Evolutionary conservation across 2,797 vertebrate genomes (phyloP).

Genomic region (Anomalospiza imberbis): DNA sequence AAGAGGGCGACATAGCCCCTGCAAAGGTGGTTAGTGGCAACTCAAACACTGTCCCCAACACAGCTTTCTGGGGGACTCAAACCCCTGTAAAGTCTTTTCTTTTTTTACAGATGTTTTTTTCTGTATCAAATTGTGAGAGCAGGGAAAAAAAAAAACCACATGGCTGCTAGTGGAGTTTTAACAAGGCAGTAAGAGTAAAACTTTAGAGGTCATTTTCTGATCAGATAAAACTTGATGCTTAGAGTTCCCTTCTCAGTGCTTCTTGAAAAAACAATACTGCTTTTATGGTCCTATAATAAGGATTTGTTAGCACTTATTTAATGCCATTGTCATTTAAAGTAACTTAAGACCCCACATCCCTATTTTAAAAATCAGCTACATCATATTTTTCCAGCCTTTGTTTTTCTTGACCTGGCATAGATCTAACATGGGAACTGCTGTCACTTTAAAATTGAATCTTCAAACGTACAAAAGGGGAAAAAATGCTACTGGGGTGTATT

Average conservation of each 20-base stretch:
- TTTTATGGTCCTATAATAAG: not conserved
- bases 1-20: constrained; percentile 68
- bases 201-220: not conserved
- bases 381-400: not conserved
- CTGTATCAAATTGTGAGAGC: not conserved
- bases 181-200: not conserved
- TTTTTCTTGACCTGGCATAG: not conserved
- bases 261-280: not conserved
- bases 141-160: rapidly evolving
- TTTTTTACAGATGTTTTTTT: not conserved
- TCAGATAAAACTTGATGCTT: not conserved
- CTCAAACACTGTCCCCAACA: not conserved
- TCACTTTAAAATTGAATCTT: not conserved
- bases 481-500: not conserved
- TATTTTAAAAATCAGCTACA: not conserved
- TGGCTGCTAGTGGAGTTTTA: not conserved
- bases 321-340: not conserved
- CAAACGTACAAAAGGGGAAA: rapidly evolving
- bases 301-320: not conserved
- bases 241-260: not conserved
- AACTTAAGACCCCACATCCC: not conserved
- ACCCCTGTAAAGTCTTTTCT: not conserved
- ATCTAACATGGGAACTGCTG: not conserved
- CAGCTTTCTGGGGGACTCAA: rapidly evolving
- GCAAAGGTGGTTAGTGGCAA: not conserved